Evolutionary conservation across 1,140 invertebrate genomes (phyloP), one percentile per base, ranked within the genome.

Genomic region (Drosophila sulfurigaster): DNA sequence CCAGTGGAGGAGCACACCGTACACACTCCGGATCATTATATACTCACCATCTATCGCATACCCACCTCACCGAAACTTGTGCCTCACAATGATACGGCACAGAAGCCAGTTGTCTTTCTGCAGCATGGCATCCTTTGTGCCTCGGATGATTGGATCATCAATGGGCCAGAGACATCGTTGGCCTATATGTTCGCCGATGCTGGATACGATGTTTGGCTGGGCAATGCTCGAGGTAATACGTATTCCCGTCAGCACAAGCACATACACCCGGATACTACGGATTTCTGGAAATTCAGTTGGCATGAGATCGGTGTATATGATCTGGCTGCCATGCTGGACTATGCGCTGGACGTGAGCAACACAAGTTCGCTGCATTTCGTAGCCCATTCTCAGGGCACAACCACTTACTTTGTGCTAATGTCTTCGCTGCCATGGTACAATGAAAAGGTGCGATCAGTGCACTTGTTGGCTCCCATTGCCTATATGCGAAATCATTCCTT

Each of bases 61-160:
- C 93, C 93, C 10, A 86, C 90, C 32, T 93, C 93, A 0, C 85
- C 78, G 0, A 86, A 83, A 32, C 57, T 43, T 8, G 74, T 63
- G 8, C 56, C 56, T 6, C 38, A 43, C 6, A 73, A 80, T 20
- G 25, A 72, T 1, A 74, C 79, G 0, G 3, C 25, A 1, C 32
- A 32, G 7, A 81, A 81, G 45, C 74, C 81, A 2, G 93, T 94
- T 5, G 95, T 96, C 3, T 93, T 96, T 6, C 86, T 97, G 0
- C 96, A 97, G 83, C 97, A 98, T 91, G 97, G 97, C 0, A 93
- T 97, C 5, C 91, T 97, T 0, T 95, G 95, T 5, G 96, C 95
- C 81, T 96, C 96, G 1, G 94, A 95, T 0, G 96, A 96, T 89
- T 98, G 95, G 95, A 93, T 97, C 10, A 92, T 96, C 3, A 94